Evolutionary conservation across 2,113 vertebrate species (phyloP).

Genomic region (Tamias sibiricus): DNA sequence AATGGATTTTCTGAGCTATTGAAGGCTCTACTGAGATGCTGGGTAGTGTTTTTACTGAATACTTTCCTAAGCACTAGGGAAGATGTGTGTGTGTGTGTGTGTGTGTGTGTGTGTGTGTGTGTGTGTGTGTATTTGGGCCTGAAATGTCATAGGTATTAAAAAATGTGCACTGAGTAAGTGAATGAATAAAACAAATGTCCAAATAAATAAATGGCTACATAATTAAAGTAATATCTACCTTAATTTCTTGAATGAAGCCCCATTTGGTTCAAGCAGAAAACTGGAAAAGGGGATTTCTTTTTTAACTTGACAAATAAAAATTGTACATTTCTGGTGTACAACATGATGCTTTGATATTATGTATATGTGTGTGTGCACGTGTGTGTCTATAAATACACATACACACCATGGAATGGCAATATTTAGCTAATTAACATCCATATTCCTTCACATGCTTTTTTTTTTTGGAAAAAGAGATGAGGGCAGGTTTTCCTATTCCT

Average conservation of each 20-base stretch:
- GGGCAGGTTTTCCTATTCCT: not conserved
- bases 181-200: not conserved
- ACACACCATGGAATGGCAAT: not conserved
- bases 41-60: not conserved
- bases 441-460: not conserved
- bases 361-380: no score
- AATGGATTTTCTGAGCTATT: not conserved
- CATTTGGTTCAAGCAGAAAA: not conserved
- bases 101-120: not conserved
- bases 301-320: not conserved
- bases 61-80: not conserved
- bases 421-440: not conserved
- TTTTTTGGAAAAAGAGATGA: not conserved
- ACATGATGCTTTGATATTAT: not conserved
- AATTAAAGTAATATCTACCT: not conserved
- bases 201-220: conserved; percentile 26
- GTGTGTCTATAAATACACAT: not conserved
- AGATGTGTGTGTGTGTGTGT: not conserved
- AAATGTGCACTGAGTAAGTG: not conserved
- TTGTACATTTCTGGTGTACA: not conserved
- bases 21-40: not conserved
- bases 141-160: not conserved
- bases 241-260: not conserved
- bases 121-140: not conserved
- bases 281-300: not conserved